Evolutionary conservation across 2,888 invertebrate species (phyloP).

Genomic region (Drosophila limbata): DNA sequence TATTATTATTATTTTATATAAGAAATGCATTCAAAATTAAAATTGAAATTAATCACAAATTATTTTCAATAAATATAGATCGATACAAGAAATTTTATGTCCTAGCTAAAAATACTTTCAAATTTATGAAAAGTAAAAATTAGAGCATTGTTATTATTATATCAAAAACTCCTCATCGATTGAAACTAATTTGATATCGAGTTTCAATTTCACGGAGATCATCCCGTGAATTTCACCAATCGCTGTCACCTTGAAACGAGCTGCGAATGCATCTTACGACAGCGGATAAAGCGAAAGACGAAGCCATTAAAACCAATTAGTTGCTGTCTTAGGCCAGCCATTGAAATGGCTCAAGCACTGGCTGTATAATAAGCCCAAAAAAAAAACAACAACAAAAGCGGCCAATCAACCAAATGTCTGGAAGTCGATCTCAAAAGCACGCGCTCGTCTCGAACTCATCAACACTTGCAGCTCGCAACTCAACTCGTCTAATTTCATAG

Average conservation of each 20-base stretch:
- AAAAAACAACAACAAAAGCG: conserved; percentile 47
- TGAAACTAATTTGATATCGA: conserved; percentile 1
- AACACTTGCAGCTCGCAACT: conserved; percentile 39
- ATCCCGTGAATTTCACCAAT: conserved; percentile 33
- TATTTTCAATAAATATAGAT: too few species aligned
- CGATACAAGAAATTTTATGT: background rate
- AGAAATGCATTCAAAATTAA: conserved; percentile 27
- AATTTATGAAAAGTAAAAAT: background rate
- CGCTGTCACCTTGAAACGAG: conserved; percentile 25
- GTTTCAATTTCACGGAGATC: conserved; percentile 34
- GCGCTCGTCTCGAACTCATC: conserved; percentile 31
- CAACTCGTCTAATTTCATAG: conserved; percentile 11
- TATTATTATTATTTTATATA: too few species aligned
- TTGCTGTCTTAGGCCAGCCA: conserved; percentile 29
- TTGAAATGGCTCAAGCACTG: conserved; percentile 16
- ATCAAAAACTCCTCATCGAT: background rate
- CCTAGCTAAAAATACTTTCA: background rate
- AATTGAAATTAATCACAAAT: too few species aligned
- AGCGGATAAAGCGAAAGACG: conserved; percentile 29
- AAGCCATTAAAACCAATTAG: conserved; percentile 43
- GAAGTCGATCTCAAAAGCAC: conserved; percentile 38
- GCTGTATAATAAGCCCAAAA: background rate
- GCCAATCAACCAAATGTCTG: conserved; percentile 43
- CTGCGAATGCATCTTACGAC: conserved; percentile 44
- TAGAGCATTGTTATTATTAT: background rate